Evolutionary conservation across 2,888 invertebrate genomes (phyloP).

Genomic region (Frankliniella intonsa): DNA sequence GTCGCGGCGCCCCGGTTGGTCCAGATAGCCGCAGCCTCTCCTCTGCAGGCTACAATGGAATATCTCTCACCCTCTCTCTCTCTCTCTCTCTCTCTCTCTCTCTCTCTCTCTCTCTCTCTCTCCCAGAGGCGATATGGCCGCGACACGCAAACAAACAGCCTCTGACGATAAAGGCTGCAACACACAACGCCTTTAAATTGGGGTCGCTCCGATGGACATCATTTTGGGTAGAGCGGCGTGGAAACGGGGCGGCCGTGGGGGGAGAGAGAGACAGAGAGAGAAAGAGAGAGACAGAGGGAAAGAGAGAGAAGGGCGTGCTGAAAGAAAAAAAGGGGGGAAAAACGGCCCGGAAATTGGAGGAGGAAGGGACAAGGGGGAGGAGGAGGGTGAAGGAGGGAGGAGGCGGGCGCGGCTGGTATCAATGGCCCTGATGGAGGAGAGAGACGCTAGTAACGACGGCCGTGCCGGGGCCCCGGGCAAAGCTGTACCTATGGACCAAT

Average conservation of each 20-base stretch:
- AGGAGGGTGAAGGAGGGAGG: background rate
- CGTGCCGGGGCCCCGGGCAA: too few relatives aligned
- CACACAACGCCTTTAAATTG: constrained; percentile 1
- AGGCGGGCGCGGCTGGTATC: too few relatives aligned
- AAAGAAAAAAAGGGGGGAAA: background rate
- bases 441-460: too few relatives aligned
- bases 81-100: background rate
- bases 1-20: too few relatives aligned
- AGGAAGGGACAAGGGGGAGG: background rate
- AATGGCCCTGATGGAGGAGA: too few relatives aligned
- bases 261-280: background rate
- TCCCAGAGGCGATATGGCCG: background rate
- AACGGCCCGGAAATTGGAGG: background rate
- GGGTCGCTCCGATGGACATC: constrained; percentile 15
- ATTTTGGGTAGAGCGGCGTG: background rate
- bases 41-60: too few relatives aligned
- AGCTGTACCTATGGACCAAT: too few relatives aligned
- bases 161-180: background rate
- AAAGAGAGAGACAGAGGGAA: background rate
- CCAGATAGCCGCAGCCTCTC: too few relatives aligned
- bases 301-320: background rate
- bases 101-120: background rate
- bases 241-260: background rate
- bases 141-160: background rate
- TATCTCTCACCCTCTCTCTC: background rate